phyloP scores from a whole-genome alignment of 1,140 invertebrate genomes.

The Zaprionus africanus region DNA sequence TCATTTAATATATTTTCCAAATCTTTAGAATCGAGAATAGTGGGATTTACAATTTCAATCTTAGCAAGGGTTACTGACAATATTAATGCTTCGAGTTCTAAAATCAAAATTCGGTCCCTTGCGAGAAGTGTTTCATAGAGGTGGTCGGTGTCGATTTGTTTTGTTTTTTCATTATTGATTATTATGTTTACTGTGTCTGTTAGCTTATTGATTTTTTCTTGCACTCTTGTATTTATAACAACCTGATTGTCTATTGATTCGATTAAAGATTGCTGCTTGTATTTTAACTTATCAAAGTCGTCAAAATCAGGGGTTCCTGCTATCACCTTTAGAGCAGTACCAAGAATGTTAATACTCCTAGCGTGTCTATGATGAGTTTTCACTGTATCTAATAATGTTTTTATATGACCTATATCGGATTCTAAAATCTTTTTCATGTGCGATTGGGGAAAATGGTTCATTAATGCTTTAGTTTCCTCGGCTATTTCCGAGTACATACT shows the following conservation, averaged over 20 bases:
- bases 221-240: slow-evolving; percentile 16
- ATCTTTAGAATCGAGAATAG: slow-evolving; percentile 8
- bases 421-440: too few relatives aligned
- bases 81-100: slow-evolving; percentile 29
- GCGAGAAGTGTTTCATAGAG: slow-evolving; percentile 15
- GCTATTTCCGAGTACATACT: background rate
- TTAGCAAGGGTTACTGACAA: slow-evolving; percentile 20
- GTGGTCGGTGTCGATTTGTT: slow-evolving; percentile 28
- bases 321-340: slow-evolving; percentile 26
- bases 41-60: slow-evolving; percentile 1
- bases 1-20: slow-evolving; percentile 9
- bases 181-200: background rate
- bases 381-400: slow-evolving; percentile 13
- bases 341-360: slow-evolving; percentile 30
- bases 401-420: slow-evolving; percentile 13
- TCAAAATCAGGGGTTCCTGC: slow-evolving; percentile 34
- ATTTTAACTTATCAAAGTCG: slow-evolving; percentile 25
- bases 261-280: slow-evolving; percentile 2
- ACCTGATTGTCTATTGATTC: slow-evolving; percentile 10
- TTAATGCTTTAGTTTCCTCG: too few relatives aligned
- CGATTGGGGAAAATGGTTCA: too few relatives aligned
- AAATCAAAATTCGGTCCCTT: slow-evolving; percentile 32
- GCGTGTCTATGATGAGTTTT: slow-evolving; percentile 26
- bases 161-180: background rate
- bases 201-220: slow-evolving; percentile 1